Evolutionary conservation across 2,797 vertebrate genomes (phyloP), one percentile per base, ranked within the genome.

Genomic region (Lepilemur ruficaudatus): DNA sequence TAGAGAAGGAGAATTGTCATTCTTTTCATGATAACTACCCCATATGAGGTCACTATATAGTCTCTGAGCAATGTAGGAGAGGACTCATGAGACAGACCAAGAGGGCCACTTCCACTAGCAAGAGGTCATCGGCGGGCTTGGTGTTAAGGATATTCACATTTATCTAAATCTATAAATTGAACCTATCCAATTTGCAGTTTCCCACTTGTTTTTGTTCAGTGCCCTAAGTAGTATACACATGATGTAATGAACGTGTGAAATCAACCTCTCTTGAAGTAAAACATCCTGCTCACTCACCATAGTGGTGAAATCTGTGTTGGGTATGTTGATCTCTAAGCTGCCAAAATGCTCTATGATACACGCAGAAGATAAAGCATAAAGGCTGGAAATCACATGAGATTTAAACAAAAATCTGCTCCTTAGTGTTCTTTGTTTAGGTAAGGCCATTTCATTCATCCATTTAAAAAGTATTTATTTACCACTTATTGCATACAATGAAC

Each of bases 81-180:
- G 30, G 7, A 4, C 10, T 70, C 30, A 3, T 23, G 18, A 72
- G 63, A 48, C 38, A 32, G 25, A 48, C 9, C 7, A 46, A 30
- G n/a, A 43, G 5, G 3, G 5, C 25, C 20, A 32, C 14, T 57
- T 69, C 43, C 8, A 5, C 28, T 20, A 22, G 59, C 10, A 59
- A 10, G 28, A 12, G 2, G 0, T 28, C 50, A 7, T 57, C 18
- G 0, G 13, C 32, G 30, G 10, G 20, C 41, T 2, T 18, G 12
- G 5, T 6, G 3, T 55, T 52, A 28, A 18, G n/a, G 46, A 28
- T 4, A 14, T 13, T 52, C 7, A 28, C 4, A 35, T 22, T 41
- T 17, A 32, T 67, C 28, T 2, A n/a, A 15, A 75, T n/a, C 14
- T 65, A 25, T 32, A 46, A 80, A 4, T 13, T 9, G 23, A 70